Base-by-base conservation (phyloP, 1,140 invertebrate genomes). In the Anagrus nilaparvatae region DNA sequence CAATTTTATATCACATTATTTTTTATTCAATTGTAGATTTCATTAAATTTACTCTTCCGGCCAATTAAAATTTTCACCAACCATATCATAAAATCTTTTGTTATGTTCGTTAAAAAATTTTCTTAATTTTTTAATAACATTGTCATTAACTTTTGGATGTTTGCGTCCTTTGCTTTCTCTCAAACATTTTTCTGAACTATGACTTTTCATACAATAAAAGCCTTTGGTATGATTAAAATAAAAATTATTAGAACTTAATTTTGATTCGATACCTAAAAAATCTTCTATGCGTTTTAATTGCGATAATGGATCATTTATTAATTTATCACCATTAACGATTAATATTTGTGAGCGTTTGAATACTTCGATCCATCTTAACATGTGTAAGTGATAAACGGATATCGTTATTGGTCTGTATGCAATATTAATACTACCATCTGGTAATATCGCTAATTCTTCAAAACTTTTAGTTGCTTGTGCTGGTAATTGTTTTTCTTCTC, bases 191-290 rank as follows among this genome's bases (percentile, higher is more conserved):
- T 89, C 84, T 19, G 80, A 78, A 5, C 83, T 86, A 48, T 86
- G 82, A 55, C 86, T 86, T 24, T 85, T 74, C 46, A 97, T 74
- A 65, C 95, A 98, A 56, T 93, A 96, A 68, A 98, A 98, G 4
- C 93, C 92, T 66, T 97, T 96, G 13, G 91, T 93, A 61, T 88
- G 81, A 67, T 97, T 97, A 67, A 96, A 94, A 63, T 94, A 94
- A 68, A 98, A 97, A 67, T 97, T 88, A 51, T 87, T 82, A 48
- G 85, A 78, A 10, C 80, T 82, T 44, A 92, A 84, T 21, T 76
- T 70, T 21, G 77, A 76, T 47, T 85, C 78, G 4, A 96, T 65
- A 45, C 76, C 84, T 24, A 99, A 75, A 64, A 98, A 98, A 27
- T 79, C 73, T 63, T 91, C 87, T 46, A 96, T 90, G 43, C 82